Base-by-base conservation (phyloP, 2,113 vertebrate species). In the Chamaea fasciata region DNA sequence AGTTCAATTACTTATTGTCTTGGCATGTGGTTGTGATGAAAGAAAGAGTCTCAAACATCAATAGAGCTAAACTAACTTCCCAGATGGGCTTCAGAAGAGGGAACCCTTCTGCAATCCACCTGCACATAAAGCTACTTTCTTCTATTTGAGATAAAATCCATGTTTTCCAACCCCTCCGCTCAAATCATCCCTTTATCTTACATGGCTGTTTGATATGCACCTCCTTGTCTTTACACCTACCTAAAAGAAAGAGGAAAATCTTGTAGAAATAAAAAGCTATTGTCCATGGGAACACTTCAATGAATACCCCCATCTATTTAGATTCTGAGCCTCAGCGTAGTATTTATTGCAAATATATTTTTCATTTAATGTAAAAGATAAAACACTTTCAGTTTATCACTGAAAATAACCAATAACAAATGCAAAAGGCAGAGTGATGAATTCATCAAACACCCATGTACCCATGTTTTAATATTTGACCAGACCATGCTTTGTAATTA, bases 1-100 rank as follows among this genome's bases (percentile, higher is more conserved):
- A 96, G 98, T 98, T 98, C 97, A 98, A 98, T 98, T 98, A 94
- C 97, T 97, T 97, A 98, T 98, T 98, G 97, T 98, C 97, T 98
- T 97, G 96, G 97, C 96, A 97, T 98, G 98, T 97, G 97, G 97
- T 96, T 97, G 94, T 73, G 97, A 98, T 97, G 98, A 98, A 98
- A 98, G 98, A 75, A 95, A 84, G 94, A 97, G 97, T 95, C 96
- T 97, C 97, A 96, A 96, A 97, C 96, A 97, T 97, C 97, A 98
- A 98, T 98, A 97, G 97, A 97, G 96, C 97, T 98, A 98, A 98
- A 98, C 97, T 98, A 98, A 98, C 97, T 97, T 96, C 96, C 97
- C 98, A 98, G 98, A 98, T 98, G 98, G 98, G 97, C 94, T 97
- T 97, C 68, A 65, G 93, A 97, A 98, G 94, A 98, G 97, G 93